Evolutionary conservation across 2,113 vertebrate species (phyloP).

Genomic region (Hemicordylus capensis): DNA sequence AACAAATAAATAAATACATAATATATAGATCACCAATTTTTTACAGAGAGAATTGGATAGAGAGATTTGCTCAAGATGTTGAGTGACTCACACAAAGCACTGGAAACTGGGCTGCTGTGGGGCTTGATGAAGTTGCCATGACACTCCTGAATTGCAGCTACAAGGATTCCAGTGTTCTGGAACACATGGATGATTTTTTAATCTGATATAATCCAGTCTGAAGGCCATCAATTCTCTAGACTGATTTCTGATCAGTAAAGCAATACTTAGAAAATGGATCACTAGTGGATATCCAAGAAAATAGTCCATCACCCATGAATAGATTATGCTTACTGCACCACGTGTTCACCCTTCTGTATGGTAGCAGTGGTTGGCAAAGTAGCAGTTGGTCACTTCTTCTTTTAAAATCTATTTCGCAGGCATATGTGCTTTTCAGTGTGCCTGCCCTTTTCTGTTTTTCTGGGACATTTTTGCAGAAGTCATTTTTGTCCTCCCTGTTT

Average conservation of each 20-base stretch:
- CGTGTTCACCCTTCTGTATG: too few relatives aligned
- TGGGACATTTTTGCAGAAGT: neutral
- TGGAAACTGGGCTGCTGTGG: neutral
- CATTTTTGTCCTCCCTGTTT: neutral
- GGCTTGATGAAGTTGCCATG: neutral
- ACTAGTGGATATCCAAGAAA: neutral
- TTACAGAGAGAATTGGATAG: neutral
- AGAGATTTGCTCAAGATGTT: neutral
- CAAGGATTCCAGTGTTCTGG: neutral
- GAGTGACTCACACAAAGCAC: neutral
- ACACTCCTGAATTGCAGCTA: neutral
- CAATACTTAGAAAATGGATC: neutral
- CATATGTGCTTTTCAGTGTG: neutral
- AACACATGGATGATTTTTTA: neutral
- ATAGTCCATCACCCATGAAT: neutral
- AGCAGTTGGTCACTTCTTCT: too few relatives aligned
- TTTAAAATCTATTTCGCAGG: neutral
- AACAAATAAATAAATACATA: too few relatives aligned
- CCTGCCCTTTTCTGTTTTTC: neutral
- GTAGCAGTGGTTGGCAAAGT: too few relatives aligned
- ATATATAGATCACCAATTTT: neutral
- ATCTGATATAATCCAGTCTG: neutral
- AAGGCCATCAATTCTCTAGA: neutral
- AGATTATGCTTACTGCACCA: neutral
- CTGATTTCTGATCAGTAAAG: neutral